Evolutionary conservation across 2,113 vertebrate species (phyloP).

Genomic region (Oncorhynchus nerka): DNA sequence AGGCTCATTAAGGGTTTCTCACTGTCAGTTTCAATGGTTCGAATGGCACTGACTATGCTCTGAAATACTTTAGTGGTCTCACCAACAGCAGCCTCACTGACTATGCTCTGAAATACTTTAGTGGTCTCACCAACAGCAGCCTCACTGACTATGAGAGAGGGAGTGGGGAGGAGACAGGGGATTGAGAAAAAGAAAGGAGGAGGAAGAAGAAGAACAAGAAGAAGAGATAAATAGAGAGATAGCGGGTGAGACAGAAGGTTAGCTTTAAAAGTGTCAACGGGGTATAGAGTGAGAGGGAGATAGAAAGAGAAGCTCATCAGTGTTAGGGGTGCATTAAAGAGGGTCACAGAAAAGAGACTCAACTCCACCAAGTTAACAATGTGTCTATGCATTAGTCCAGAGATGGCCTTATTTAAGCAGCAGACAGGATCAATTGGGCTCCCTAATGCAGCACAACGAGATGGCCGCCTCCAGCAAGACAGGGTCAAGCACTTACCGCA

Average conservation of each 20-base stretch:
- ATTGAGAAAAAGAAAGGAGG: background rate
- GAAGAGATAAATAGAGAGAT: slow-evolving; percentile 11
- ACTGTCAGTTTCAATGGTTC: slow-evolving; percentile 49
- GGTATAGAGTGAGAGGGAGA: background rate
- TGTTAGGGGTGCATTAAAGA: slow-evolving; percentile 35
- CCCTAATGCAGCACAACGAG: slow-evolving; percentile 50
- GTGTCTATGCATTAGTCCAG: slow-evolving; percentile 39
- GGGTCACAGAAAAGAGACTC: slow-evolving; percentile 25
- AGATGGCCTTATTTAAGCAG: slow-evolving; percentile 52
- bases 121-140: slow-evolving; percentile 25
- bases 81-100: slow-evolving; percentile 21
- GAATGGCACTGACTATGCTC: slow-evolving; percentile 47
- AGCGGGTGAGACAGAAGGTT: slow-evolving; percentile 17
- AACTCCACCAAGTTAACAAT: slow-evolving; percentile 25
- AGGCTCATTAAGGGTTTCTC: slow-evolving; percentile 49
- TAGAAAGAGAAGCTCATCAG: slow-evolving; percentile 7
- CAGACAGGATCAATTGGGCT: slow-evolving; percentile 56
- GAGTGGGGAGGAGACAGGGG: slow-evolving; percentile 40
- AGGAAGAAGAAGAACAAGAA: background rate
- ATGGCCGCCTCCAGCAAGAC: slow-evolving; percentile 30
- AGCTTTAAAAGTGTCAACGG: background rate
- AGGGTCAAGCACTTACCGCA: slow-evolving; percentile 58
- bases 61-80: slow-evolving; percentile 41
- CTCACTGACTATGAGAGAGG: slow-evolving; percentile 18
- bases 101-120: slow-evolving; percentile 41